A percentile compares a stretch with the other conserved stretches of the same genome.
phyloP scores from a whole-genome alignment of 2,888 invertebrate species.

The Ormyrus nitidulus region DNA sequence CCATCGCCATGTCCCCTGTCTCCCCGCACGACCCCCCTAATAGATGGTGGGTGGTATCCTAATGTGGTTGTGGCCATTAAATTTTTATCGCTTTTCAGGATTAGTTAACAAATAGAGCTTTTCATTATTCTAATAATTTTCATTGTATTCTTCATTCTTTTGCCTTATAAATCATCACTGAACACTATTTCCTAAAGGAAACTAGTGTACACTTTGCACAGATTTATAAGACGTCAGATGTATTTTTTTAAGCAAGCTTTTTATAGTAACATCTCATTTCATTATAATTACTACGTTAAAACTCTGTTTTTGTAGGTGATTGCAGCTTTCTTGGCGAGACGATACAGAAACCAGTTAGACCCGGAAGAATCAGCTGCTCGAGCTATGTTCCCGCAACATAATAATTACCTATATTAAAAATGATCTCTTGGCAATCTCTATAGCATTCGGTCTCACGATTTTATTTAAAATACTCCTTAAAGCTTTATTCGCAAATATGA shows the following conservation, averaged over 20 bases:
- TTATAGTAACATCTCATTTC: neutral
- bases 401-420: conserved; percentile 77
- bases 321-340: conserved; percentile 87
- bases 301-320: conserved; percentile 81
- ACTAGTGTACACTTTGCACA: too few species aligned
- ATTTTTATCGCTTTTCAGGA: conserved; percentile 10
- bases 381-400: conserved; percentile 82
- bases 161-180: neutral
- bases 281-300: neutral
- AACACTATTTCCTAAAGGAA: neutral
- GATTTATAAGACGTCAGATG: neutral
- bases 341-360: conserved; percentile 88
- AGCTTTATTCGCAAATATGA: conserved; percentile 19
- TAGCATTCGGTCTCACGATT: conserved; percentile 34
- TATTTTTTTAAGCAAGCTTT: neutral
- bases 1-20: conserved; percentile 73
- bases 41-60: conserved; percentile 72
- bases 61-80: conserved; percentile 60
- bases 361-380: conserved; percentile 85
- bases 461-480: conserved; percentile 55
- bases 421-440: conserved; percentile 33
- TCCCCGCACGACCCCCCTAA: conserved; percentile 71
- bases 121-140: neutral
- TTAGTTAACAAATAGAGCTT: conserved; percentile 12
- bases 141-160: neutral